phyloP scores from a whole-genome alignment of 2,797 vertebrate species.

The Cuniculus paca region DNA sequence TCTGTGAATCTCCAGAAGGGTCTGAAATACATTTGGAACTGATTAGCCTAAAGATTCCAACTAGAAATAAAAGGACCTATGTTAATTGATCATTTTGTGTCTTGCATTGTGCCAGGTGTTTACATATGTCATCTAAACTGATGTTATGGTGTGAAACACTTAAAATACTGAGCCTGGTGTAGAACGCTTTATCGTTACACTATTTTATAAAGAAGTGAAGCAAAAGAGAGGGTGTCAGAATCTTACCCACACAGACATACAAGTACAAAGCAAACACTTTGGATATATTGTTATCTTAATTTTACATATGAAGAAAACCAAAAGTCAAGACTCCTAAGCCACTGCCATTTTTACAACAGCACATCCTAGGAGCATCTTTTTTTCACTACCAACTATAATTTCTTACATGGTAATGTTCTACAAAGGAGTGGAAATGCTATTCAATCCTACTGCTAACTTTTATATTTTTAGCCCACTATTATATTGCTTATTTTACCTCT shows the following conservation, averaged over 20 bases:
- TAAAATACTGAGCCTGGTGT: neutral
- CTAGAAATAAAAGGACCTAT: neutral
- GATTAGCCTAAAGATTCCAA: neutral
- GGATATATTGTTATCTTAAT: neutral
- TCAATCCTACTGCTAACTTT: conserved; percentile 16
- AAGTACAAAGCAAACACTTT: neutral
- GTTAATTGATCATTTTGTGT: neutral
- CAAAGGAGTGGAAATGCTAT: neutral
- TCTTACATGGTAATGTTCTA: conserved; percentile 4
- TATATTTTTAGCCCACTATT: conserved; percentile 49
- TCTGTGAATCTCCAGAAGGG: conserved; percentile 27
- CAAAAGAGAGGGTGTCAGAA: neutral
- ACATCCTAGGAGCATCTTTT: conserved; percentile 14
- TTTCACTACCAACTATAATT: neutral
- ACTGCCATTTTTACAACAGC: neutral
- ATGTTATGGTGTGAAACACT: neutral
- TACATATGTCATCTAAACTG: neutral
- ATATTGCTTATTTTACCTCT: neutral
- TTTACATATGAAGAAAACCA: neutral
- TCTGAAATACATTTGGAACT: neutral
- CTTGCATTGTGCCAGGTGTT: neutral
- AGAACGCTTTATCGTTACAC: neutral
- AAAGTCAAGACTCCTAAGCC: neutral
- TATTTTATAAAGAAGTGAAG: neutral
- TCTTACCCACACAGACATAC: neutral